Conservation (phyloP, 92 coral and sea anemone genomes). For the Scolanthus callimorphus region DNA sequence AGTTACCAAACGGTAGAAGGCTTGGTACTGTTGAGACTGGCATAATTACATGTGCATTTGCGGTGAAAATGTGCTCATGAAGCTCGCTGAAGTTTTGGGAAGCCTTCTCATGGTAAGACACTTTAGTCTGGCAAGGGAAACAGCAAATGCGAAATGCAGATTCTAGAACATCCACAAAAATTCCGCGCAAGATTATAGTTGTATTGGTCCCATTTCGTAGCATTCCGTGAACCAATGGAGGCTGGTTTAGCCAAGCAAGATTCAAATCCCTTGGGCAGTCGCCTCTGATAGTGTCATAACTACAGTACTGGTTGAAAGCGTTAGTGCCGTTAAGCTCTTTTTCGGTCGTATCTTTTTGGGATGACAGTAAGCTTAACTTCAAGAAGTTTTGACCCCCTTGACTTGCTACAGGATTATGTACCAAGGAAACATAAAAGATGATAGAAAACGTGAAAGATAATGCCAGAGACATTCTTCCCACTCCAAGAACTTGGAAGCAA, state of each 20-base stretch:
- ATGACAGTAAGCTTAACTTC: neutral
- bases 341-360: neutral
- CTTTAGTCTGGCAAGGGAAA: neutral
- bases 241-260: slow-evolving; percentile 3
- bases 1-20: too few relatives aligned
- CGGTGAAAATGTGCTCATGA: neutral
- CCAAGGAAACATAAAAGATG: too few relatives aligned
- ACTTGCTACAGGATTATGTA: too few relatives aligned
- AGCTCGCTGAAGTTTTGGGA: neutral
- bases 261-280: neutral
- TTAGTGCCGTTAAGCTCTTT: neutral
- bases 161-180: slow-evolving; percentile 1
- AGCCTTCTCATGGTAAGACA: neutral
- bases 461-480: too few relatives aligned
- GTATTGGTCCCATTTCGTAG: neutral
- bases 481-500: too few relatives aligned
- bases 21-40: neutral
- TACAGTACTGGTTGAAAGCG: neutral
- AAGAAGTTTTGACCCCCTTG: too few relatives aligned
- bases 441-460: too few relatives aligned
- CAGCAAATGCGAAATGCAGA: slow-evolving; percentile 8
- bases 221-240: slow-evolving; percentile 1
- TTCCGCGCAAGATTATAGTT: neutral
- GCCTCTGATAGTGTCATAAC: neutral
- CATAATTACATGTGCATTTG: slow-evolving; percentile 2